These are phyloP conservation scores for Lagenorhynchus albirostris DNA, from an alignment of 2,113 vertebrate species.

Conservation along the genomic window DNA sequence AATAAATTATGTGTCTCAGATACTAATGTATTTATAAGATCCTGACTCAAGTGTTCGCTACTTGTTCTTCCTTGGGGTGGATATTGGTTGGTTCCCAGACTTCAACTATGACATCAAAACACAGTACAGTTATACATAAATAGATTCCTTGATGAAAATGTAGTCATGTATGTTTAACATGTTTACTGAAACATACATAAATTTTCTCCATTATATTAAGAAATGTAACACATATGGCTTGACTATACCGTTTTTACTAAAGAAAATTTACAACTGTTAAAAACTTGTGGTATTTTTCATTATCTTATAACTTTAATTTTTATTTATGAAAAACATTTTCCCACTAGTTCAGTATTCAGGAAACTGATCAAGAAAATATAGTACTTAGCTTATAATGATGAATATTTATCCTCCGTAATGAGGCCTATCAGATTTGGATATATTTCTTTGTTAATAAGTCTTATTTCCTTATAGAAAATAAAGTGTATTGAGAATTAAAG, in stretches of 20 bases:
- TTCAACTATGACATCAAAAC: neutral
- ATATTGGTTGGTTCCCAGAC: neutral
- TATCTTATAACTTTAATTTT: neutral
- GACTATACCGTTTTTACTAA: neutral
- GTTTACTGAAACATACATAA: neutral
- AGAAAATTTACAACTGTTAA: neutral
- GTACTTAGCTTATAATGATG: neutral
- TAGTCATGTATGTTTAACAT: neutral
- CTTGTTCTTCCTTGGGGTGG: neutral
- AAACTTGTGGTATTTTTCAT: neutral
- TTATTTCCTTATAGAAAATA: slow-evolving; percentile 7
- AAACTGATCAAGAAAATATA: neutral
- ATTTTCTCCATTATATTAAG: neutral
- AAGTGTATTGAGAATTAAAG: neutral
- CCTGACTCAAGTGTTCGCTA: neutral
- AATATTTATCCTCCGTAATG: neutral
- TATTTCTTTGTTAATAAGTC: neutral
- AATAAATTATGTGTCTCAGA: neutral
- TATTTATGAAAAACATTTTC: neutral
- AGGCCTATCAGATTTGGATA: neutral
- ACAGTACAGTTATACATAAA: neutral
- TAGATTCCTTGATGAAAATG: neutral
- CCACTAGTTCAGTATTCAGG: neutral
- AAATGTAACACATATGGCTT: neutral
- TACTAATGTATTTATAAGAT: neutral